Conservation (phyloP, 2,113 vertebrate genomes). For the Xerus inauris region DNA sequence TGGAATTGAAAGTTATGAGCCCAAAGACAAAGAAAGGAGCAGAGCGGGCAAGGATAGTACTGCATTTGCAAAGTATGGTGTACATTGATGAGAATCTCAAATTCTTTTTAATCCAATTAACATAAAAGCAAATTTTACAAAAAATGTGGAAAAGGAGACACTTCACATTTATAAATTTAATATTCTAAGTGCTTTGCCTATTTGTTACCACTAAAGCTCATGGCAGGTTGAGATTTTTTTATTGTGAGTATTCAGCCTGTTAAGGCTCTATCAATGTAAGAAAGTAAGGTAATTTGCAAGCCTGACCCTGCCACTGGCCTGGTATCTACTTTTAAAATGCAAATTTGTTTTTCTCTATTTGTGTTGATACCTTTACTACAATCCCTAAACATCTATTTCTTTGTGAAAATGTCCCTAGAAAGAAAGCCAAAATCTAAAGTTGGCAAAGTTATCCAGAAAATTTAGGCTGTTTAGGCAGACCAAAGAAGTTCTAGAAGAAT, state of each 20-base stretch:
- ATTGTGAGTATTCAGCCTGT: not conserved
- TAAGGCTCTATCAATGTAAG: not conserved
- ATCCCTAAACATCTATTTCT: conserved; percentile 16
- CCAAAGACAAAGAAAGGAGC: not conserved
- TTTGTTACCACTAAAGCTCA: not conserved
- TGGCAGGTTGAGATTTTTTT: not conserved
- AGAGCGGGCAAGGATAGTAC: not conserved
- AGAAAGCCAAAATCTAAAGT: not conserved
- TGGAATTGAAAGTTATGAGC: conserved; percentile 27
- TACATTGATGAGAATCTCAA: not conserved
- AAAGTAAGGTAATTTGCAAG: not conserved
- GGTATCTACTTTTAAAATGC: conserved; percentile 34
- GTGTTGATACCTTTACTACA: not conserved
- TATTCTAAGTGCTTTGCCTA: not conserved
- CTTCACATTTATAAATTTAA: not conserved
- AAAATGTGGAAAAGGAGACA: not conserved
- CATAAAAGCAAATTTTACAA: not conserved
- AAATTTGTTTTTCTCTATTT: not conserved
- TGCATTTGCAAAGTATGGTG: not conserved
- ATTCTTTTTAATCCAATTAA: not conserved
- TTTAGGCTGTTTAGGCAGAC: not conserved
- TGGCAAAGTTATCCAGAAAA: not conserved
- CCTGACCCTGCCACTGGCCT: not conserved
- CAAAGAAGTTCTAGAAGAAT: not conserved
- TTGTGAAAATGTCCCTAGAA: conserved; percentile 8